These are phyloP conservation scores for Parus major DNA, from an alignment of 2,113 vertebrate genomes.

Conservation along the genomic window DNA sequence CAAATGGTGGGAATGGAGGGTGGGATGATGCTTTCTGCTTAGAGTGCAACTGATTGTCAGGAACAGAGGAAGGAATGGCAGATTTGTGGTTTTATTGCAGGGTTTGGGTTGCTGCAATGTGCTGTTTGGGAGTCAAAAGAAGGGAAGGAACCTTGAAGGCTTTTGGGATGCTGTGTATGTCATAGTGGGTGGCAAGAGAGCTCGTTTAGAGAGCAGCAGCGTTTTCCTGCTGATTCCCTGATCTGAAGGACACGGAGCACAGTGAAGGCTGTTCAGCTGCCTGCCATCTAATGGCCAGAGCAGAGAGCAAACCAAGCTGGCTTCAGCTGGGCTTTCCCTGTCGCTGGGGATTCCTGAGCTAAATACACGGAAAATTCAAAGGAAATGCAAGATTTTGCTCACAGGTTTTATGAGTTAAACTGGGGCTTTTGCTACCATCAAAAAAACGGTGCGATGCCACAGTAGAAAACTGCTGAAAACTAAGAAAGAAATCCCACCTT, in stretches of 20 bases:
- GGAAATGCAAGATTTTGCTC: not conserved
- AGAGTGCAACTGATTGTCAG: not conserved
- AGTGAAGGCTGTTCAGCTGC: not conserved
- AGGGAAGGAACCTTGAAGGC: not conserved
- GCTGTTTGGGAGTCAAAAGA: not conserved
- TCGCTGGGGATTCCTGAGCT: not conserved
- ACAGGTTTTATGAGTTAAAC: not conserved
- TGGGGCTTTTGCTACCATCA: not conserved
- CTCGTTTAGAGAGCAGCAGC: not conserved
- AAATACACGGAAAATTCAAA: not conserved
- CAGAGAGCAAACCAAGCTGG: not conserved
- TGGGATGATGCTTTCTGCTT: not conserved
- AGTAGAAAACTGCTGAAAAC: not conserved
- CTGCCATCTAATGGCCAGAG: conserved; percentile 60
- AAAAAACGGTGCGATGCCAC: not conserved
- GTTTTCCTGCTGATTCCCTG: not conserved
- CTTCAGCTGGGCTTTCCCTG: not conserved
- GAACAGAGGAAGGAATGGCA: not conserved
- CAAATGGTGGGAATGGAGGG: not conserved
- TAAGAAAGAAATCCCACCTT: not conserved
- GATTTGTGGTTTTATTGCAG: not conserved
- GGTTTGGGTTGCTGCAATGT: not conserved
- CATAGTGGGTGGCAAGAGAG: not conserved
- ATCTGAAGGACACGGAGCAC: not conserved
- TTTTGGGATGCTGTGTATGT: not conserved